A percentile compares a stretch with the other conserved stretches of the same genome.
Evolutionary conservation across 1,140 invertebrate genomes (phyloP).

Genomic region (Zaprionus ghesquierei): DNA sequence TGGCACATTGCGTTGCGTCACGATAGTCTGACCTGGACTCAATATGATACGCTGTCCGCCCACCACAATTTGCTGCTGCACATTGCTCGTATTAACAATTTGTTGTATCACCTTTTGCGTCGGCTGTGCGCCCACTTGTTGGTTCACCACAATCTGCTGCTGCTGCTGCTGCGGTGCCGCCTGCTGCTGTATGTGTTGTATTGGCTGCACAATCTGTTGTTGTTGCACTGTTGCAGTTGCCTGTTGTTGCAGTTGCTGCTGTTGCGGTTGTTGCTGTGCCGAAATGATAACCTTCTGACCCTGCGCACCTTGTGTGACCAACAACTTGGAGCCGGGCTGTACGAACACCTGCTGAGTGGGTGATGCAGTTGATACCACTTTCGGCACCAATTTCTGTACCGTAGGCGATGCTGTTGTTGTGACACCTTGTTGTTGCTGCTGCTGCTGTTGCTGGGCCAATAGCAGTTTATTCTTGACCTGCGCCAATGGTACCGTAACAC

Average conservation of each 20-base stretch:
- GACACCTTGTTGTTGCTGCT: constrained; percentile 38
- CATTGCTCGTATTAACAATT: constrained; percentile 81
- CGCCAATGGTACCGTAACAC: constrained; percentile 63
- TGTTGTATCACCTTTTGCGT: constrained; percentile 81
- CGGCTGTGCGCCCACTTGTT: constrained; percentile 52
- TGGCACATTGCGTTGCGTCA: constrained; percentile 73
- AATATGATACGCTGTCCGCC: constrained; percentile 78
- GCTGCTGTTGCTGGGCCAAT: constrained; percentile 52
- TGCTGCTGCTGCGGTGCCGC: constrained; percentile 51
- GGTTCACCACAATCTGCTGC: constrained; percentile 62
- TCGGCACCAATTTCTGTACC: constrained; percentile 55
- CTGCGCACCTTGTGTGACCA: constrained; percentile 74
- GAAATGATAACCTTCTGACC: constrained; percentile 79
- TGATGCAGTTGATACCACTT: constrained; percentile 43
- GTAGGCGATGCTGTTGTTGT: constrained; percentile 28
- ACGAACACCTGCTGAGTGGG: constrained; percentile 73
- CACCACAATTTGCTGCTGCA: constrained; percentile 80
- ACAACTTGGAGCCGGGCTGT: constrained; percentile 70
- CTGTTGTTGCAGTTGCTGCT: constrained; percentile 21
- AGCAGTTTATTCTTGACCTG: constrained; percentile 67
- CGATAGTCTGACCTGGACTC: constrained; percentile 80
- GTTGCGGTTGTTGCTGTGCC: constrained; percentile 45
- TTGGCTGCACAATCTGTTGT: constrained; percentile 58
- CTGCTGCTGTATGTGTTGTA: constrained; percentile 39
- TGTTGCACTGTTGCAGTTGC: constrained; percentile 47